Base-by-base conservation (phyloP, 2,888 invertebrate species). In the Lithosia quadra region DNA sequence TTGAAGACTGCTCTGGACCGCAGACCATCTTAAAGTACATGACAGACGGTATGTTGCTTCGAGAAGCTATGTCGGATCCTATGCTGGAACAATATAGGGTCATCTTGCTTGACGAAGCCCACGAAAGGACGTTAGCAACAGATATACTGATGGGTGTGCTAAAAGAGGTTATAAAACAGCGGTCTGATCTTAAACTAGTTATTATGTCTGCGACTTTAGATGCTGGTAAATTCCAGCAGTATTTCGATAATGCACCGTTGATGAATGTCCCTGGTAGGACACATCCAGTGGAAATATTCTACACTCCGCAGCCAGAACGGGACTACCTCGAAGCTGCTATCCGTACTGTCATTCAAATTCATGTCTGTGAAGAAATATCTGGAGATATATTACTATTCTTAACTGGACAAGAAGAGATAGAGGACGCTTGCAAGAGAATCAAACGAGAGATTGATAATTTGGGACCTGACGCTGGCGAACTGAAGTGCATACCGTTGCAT, bases 191-290 rank as follows among this genome's bases (percentile, higher is more conserved):
- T 68, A 99, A 99, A 91, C 95, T 99, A 68, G 99, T 99, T 73
- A 98, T 99, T 84, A 99, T 99, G 99, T 99, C 99, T 73, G 99
- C 99, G 0, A 99, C 99, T 0, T 94, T 99, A 39, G 99, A 99
- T 91, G 99, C 99, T 61, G 99, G 99, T 8, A 99, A 99, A 91
- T 99, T 99, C 92, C 99, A 99, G 95, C 98, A 98, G 89, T 99
- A 99, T 90, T 99, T 99, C 89, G 99, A 99, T 84, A 98, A 99
- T 89, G 99, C 99, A 0, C 99, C 99, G 0, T 92, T 99, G 53
- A 99, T 99, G 98, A 99, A 98, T 84, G 99, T 99, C 0, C 99
- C 99, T 0, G 99, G 95, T 0, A 78, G 95, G 18, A 94, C 95
- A 0, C 95, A 95, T 81, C 94, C 94, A 0, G 95, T 95, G 0